These are phyloP conservation scores for Nothobranchius kuhntae DNA, from an alignment of 2,113 vertebrate genomes.

Conservation along the genomic window DNA sequence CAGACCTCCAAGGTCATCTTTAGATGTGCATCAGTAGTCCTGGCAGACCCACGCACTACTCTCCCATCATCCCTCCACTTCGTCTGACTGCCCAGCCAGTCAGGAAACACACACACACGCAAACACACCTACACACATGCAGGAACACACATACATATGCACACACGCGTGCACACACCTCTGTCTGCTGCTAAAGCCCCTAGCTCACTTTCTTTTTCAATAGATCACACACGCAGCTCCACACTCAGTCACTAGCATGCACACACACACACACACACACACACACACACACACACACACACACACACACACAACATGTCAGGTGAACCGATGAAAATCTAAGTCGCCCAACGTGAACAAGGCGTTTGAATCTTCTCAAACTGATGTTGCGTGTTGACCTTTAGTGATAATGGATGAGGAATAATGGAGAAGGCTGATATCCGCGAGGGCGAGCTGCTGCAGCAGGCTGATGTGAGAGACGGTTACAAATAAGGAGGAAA, in stretches of 20 bases:
- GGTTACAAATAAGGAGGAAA: slow-evolving; percentile 9
- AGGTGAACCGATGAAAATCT: slow-evolving; percentile 56
- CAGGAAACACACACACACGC: slow-evolving; percentile 6
- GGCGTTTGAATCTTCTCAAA: slow-evolving; percentile 51
- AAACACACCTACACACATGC: no score
- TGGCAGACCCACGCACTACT: slow-evolving; percentile 56
- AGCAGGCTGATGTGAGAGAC: slow-evolving; percentile 30
- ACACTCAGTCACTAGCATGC: slow-evolving; percentile 26
- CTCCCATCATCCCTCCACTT: slow-evolving; percentile 57
- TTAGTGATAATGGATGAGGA: slow-evolving; percentile 64
- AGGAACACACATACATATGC: slow-evolving; percentile 28
- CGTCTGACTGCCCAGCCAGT: slow-evolving; percentile 52
- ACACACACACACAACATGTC: slow-evolving; percentile 23
- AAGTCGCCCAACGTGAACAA: slow-evolving; percentile 51
- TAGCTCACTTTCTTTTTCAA: slow-evolving; percentile 42
- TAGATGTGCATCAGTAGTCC: slow-evolving; percentile 68
- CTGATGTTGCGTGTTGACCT: slow-evolving; percentile 62
- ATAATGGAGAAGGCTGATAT: slow-evolving; percentile 62
- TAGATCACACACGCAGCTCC: slow-evolving; percentile 31
- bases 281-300: slow-evolving; percentile 27
- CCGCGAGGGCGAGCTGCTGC: slow-evolving; percentile 26
- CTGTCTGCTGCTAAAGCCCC: slow-evolving; percentile 51
- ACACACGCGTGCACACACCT: background rate
- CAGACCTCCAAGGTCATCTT: slow-evolving; percentile 71
- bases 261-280: slow-evolving; percentile 15